These are phyloP conservation scores for Alethe castanea DNA, from an alignment of 2,113 vertebrate species.

Conservation along the genomic window DNA sequence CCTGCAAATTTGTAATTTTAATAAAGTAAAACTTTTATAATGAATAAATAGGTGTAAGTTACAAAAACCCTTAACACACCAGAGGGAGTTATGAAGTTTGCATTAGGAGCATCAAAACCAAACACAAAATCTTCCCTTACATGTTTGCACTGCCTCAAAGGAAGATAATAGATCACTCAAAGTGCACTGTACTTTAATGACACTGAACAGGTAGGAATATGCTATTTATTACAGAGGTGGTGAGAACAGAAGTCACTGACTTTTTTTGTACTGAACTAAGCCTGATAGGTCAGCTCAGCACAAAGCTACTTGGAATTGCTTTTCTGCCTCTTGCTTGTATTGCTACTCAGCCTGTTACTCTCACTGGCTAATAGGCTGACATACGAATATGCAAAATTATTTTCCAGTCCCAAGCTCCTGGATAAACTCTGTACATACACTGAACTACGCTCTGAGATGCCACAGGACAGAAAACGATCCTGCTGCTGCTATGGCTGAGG, in stretches of 20 bases:
- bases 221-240: neutral
- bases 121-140: neutral
- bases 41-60: neutral
- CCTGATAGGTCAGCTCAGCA: neutral
- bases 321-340: neutral
- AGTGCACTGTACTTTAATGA: conserved; percentile 26
- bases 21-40: neutral
- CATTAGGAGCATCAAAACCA: neutral
- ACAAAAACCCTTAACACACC: neutral
- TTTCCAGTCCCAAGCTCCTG: neutral
- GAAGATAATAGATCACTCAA: conserved; percentile 6
- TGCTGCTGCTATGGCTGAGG: neutral
- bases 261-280: neutral
- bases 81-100: neutral
- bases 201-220: neutral
- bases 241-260: neutral
- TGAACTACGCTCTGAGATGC: neutral
- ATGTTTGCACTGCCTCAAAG: neutral
- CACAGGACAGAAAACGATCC: neutral
- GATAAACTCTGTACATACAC: neutral
- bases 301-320: neutral
- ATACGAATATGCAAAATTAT: neutral
- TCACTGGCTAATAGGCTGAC: neutral
- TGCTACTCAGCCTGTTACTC: neutral
- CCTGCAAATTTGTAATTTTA: neutral